Percentiles rank a stretch among this genome's conserved stretches.
These are phyloP conservation scores for Tyto alba DNA, from an alignment of 2,113 vertebrate species.

Conservation along the genomic window DNA sequence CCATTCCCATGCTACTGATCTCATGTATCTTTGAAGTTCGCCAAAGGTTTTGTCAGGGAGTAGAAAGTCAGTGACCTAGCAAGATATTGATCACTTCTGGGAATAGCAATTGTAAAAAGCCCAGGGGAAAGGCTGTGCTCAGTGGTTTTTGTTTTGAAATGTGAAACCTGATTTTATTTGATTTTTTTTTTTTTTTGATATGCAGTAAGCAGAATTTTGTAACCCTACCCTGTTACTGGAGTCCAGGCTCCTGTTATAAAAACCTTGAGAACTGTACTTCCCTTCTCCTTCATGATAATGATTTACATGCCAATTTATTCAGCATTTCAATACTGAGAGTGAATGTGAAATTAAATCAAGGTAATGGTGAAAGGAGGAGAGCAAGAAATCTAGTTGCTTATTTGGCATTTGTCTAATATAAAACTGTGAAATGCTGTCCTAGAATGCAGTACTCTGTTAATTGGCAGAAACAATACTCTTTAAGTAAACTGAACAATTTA, in stretches of 20 bases:
- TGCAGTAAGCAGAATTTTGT: neutral
- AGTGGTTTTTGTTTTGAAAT: neutral
- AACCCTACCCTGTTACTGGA: neutral
- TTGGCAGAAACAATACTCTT: neutral
- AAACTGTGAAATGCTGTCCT: neutral
- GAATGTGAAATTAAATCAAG: neutral
- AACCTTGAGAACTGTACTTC: neutral
- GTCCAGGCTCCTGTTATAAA: neutral
- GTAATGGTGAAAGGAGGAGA: neutral
- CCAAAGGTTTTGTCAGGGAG: neutral
- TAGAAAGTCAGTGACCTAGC: neutral
- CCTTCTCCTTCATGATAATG: neutral
- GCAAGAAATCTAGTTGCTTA: neutral
- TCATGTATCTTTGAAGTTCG: neutral
- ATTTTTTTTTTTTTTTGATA: neutral
- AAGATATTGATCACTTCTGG: neutral
- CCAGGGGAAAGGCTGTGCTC: neutral
- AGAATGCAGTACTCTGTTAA: slow-evolving; percentile 8
- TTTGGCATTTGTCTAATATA: neutral
- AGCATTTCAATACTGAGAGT: neutral
- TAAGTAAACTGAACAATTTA: neutral
- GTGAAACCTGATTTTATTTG: neutral
- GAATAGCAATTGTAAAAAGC: neutral
- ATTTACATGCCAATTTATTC: neutral
- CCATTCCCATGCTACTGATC: neutral